Evolutionary conservation across 2,113 vertebrate species (phyloP), one percentile per base, ranked within the genome.

Genomic region (Peromyscus leucopus): DNA sequence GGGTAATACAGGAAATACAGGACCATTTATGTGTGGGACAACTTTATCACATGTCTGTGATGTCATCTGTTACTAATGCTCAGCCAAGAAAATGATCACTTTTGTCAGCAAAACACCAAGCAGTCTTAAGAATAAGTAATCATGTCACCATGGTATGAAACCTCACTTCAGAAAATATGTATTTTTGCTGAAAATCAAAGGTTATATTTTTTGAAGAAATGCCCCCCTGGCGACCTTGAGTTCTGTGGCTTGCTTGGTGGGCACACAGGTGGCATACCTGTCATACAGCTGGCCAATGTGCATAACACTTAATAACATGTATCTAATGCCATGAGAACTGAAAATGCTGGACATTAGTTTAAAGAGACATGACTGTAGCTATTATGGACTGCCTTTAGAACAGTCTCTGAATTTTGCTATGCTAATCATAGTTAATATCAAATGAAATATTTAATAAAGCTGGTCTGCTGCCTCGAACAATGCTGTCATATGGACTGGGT

Each of bases 311-410:
- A n/a, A 57, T n/a, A 6, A 7, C 46, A 8, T 69, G 22, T 11
- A 89, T 13, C 5, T 67, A 75, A 69, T 24, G 63, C 4, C 4
- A 55, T 79, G 7, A 67, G 59, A 76, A 22, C 59, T 36, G 31
- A 90, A 79, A 33, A 57, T 8, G 21, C 39, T 63, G 13, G 24
- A 16, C 55, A 5, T 39, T 72, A 71, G 36, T 13, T 15, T 26
- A 63, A 17, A 93, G 78, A 51, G 28, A 80, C 75, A 7, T 26
- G 19, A 85, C 65, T 85, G 24, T 46, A 39, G 61, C 82, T 87
- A 51, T 92, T 89, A 74, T 79, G 80, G 89, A 39, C 31, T 9
- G n/a, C 51, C 22, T 90, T 97, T 11, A 10, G n/a, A 71, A 72
- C 8, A 4, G 17, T 69, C 16, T 12, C 31, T 51, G 7, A 39